These are phyloP conservation scores for Pachypsylla venusta DNA, from an alignment of 1,140 invertebrate species.

Conservation along the genomic window DNA sequence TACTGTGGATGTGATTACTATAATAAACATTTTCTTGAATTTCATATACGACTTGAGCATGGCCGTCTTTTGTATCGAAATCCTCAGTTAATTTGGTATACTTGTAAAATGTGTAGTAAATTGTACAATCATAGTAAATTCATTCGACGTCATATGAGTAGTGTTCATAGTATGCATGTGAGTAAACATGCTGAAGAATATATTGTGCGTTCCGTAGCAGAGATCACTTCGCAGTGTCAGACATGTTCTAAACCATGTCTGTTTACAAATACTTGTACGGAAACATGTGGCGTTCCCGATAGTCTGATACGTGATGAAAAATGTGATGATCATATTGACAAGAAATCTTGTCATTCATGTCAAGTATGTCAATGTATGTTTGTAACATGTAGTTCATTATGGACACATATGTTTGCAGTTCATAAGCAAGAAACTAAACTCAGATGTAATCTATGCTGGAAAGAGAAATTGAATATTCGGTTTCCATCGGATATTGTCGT, in stretches of 20 bases:
- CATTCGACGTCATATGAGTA: neutral
- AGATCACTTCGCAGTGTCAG: neutral
- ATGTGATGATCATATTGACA: neutral
- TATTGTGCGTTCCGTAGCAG: neutral
- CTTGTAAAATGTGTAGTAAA: conserved; percentile 4
- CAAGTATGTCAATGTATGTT: neutral
- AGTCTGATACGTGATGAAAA: neutral
- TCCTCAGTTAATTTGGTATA: neutral
- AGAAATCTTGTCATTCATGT: neutral
- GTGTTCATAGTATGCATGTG: neutral
- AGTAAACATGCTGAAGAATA: neutral
- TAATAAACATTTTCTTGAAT: neutral
- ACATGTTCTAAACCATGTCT: neutral
- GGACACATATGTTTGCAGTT: neutral
- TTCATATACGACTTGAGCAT: neutral
- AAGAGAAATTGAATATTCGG: neutral
- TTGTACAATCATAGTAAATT: conserved; percentile 3
- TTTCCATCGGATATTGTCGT: conserved; percentile 1
- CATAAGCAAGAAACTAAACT: neutral
- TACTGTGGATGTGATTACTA: neutral
- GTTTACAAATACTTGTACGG: conserved; percentile 1
- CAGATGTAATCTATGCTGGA: neutral
- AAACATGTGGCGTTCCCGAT: too few species aligned
- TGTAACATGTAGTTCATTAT: neutral
- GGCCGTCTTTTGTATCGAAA: neutral